Base-by-base conservation (phyloP, 2,888 invertebrate species). In the Drosophila histrio region DNA sequence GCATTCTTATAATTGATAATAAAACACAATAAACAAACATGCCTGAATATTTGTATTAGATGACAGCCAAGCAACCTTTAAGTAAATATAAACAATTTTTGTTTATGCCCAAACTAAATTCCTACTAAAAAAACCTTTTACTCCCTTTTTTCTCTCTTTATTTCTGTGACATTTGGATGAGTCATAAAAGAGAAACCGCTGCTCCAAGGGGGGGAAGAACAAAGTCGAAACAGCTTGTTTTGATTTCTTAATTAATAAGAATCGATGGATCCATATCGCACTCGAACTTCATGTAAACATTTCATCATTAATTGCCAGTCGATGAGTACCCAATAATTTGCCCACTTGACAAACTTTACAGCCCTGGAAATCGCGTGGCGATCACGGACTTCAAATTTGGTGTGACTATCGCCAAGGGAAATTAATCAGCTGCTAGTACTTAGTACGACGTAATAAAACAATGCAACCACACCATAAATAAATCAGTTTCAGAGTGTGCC, bases 401-500 rank as follows among this genome's bases (percentile, higher is more conserved):
- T 21, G n/a, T 21, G 49, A 44, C 53, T 64, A 65, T 57, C 58
- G 34, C 30, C 38, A 47, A 46, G 77, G 64, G 65, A 59, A 69
- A 71, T 73, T 79, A 76, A 76, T 71, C 73, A 76, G 62, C 59
- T 44, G 41, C 34, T 17, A 15, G 28, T 26, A 39, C 17, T n/a
- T n/a, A n/a, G n/a, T n/a, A 49, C 47, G 46, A 30, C 43, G 26
- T 13, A 34, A 50, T 36, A 46, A 41, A 44, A 66, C 43, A 61
- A 49, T 53, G 34, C 43, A 57, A 52, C 49, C 61, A 57, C 58
- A 53, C 46, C 63, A 60, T 64, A 76, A 78, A 81, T 76, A 84
- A 84, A 81, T 81, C 84, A 72, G 64, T 61, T 64, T 60, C 52
- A 39, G 39, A 72, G 64, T 76, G 72, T 50, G 57, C 44, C 39